Percentiles rank a stretch among this genome's conserved stretches.
These are phyloP conservation scores for Ostrea denselamellosa DNA, from an alignment of 1,140 invertebrate genomes.

Conservation along the genomic window DNA sequence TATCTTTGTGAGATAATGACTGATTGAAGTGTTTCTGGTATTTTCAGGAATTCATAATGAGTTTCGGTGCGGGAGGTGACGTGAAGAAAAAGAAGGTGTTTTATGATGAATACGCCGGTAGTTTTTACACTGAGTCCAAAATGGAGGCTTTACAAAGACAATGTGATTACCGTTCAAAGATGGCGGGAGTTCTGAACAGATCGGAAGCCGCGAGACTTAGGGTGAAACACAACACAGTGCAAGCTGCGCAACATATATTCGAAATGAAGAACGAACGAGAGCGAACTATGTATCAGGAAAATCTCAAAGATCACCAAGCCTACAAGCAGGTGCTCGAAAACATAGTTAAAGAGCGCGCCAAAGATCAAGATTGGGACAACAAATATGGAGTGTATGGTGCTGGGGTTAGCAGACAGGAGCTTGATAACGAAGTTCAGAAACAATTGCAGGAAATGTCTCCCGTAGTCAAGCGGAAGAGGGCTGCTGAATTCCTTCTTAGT, in stretches of 20 bases:
- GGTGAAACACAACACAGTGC: conserved; percentile 53
- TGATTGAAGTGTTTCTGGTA: not conserved
- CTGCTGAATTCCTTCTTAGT: conserved; percentile 53
- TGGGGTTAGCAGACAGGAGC: conserved; percentile 49
- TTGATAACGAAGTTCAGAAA: conserved; percentile 53
- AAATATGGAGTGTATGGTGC: conserved; percentile 59
- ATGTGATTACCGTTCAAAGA: conserved; percentile 57
- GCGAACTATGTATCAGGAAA: conserved; percentile 49
- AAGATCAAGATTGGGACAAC: conserved; percentile 44
- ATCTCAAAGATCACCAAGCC: conserved; percentile 60
- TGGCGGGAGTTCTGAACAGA: conserved; percentile 60
- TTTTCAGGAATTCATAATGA: conserved; percentile 28
- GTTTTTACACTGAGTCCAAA: conserved; percentile 59
- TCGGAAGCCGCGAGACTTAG: conserved; percentile 53
- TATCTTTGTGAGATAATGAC: not conserved
- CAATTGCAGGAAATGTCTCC: conserved; percentile 54
- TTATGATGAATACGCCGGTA: conserved; percentile 59
- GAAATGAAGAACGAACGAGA: conserved; percentile 60
- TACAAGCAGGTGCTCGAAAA: conserved; percentile 56
- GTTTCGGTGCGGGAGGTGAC: conserved; percentile 41
- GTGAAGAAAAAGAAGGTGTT: conserved; percentile 56
- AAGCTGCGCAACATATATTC: conserved; percentile 57
- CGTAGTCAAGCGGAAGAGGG: conserved; percentile 48
- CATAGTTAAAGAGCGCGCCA: conserved; percentile 49
- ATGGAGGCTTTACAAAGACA: conserved; percentile 62